These are phyloP conservation scores for Laticauda colubrina DNA, from an alignment of 2,113 vertebrate species.

Conservation along the genomic window DNA sequence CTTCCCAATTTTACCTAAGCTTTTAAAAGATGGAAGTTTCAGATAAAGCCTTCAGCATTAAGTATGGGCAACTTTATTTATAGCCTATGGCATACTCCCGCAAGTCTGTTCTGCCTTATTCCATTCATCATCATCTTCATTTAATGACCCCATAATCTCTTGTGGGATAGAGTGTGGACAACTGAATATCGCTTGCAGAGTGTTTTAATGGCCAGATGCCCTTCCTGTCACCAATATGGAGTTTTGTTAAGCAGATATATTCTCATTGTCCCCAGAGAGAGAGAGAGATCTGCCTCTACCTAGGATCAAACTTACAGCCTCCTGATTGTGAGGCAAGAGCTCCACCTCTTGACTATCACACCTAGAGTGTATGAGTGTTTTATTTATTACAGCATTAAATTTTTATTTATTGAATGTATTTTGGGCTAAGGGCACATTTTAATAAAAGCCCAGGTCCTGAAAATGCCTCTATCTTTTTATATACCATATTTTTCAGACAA, in stretches of 20 bases:
- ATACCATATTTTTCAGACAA: neutral
- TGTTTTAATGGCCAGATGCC: too few species aligned
- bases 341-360: too few species aligned
- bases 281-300: too few species aligned
- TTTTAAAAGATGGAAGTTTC: neutral
- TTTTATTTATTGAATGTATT: neutral
- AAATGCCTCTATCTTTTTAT: conserved; percentile 19
- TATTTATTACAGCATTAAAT: neutral
- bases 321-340: too few species aligned
- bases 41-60: neutral
- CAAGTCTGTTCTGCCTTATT: neutral
- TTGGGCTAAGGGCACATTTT: neutral
- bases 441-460: neutral
- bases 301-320: too few species aligned
- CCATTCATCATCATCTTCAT: neutral
- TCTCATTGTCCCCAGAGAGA: too few species aligned
- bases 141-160: too few species aligned
- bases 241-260: too few species aligned
- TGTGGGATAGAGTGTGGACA: too few species aligned
- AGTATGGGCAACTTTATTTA: neutral
- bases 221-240: too few species aligned
- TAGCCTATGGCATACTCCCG: neutral
- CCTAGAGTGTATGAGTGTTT: neutral
- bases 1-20: neutral
- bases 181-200: too few species aligned